phyloP scores from a whole-genome alignment of 2,113 vertebrate genomes.

The Himantopus leucocephalus region DNA sequence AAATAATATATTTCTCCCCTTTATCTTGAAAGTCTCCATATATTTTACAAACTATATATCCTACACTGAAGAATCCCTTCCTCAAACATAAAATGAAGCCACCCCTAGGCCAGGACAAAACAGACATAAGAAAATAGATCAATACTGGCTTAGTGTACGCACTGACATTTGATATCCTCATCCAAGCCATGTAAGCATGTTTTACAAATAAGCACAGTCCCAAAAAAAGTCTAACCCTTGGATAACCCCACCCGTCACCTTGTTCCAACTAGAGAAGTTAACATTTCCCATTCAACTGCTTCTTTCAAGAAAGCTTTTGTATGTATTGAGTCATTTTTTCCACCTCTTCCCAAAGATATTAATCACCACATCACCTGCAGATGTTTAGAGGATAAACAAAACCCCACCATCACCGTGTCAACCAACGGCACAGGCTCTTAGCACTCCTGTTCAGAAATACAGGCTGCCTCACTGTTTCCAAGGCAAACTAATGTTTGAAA shows the following conservation, averaged over 20 bases:
- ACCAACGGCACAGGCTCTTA: not conserved
- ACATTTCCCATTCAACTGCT: conserved; percentile 25
- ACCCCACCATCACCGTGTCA: not conserved
- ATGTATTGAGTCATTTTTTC: not conserved
- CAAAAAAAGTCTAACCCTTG: conserved; percentile 59
- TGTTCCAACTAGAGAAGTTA: conserved; percentile 47
- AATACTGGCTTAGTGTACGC: not conserved
- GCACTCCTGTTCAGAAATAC: not conserved
- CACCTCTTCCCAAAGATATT: conserved; percentile 6
- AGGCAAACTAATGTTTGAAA: conserved; percentile 14
- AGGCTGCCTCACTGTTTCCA: conserved; percentile 29
- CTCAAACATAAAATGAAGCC: not conserved
- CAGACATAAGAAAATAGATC: conserved; percentile 10
- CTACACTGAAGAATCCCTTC: not conserved
- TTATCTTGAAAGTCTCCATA: not conserved
- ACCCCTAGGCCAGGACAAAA: not conserved
- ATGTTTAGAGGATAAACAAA: conserved; percentile 54
- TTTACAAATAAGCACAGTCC: conserved; percentile 53
- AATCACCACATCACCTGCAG: conserved; percentile 59
- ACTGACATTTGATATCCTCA: conserved; percentile 11
- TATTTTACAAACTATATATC: not conserved
- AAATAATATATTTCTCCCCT: not conserved
- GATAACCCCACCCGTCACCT: conserved; percentile 51
- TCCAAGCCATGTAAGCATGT: conserved; percentile 43
- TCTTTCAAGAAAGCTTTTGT: not conserved